phyloP scores from a whole-genome alignment of 2,888 invertebrate genomes.

The Volucella inflata region DNA sequence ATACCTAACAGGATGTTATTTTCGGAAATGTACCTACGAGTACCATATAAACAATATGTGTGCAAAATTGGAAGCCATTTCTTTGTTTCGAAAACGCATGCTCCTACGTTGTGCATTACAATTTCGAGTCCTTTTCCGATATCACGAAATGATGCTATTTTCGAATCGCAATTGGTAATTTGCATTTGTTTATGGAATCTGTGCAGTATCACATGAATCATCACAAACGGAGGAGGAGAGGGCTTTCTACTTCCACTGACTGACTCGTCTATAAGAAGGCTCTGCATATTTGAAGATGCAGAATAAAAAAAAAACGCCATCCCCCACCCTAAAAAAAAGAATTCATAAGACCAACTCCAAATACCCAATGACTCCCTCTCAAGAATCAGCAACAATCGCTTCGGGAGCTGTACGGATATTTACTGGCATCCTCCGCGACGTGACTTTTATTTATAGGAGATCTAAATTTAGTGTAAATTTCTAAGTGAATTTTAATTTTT shows the following conservation, averaged over 20 bases:
- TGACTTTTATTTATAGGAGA: constrained; percentile 72
- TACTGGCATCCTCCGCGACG: constrained; percentile 46
- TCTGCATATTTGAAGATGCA: no score
- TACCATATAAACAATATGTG: no score
- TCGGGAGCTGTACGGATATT: constrained; percentile 41
- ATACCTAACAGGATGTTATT: constrained; percentile 68
- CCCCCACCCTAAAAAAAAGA: constrained; percentile 22
- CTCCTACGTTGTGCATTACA: constrained; percentile 39
- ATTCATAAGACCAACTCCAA: constrained; percentile 40
- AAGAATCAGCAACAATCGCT: constrained; percentile 55
- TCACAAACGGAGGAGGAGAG: no score
- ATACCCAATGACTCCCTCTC: constrained; percentile 23
- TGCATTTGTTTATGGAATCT: no score
- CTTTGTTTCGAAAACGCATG: constrained; percentile 50
- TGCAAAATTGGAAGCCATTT: constrained; percentile 34
- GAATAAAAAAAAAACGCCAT: no score
- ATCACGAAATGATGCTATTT: constrained; percentile 37
- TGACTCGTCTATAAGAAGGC: no score
- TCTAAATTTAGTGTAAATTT: constrained; percentile 73
- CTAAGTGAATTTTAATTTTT: constrained; percentile 74
- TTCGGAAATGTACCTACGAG: constrained; percentile 26
- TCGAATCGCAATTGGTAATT: constrained; percentile 16
- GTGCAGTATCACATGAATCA: no score
- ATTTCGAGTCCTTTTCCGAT: constrained; percentile 57
- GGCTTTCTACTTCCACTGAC: no score